Percentiles rank a stretch among this genome's conserved stretches.
phyloP scores from a whole-genome alignment of 1,140 invertebrate species.

The Venustaconcha ellipsiformis region DNA sequence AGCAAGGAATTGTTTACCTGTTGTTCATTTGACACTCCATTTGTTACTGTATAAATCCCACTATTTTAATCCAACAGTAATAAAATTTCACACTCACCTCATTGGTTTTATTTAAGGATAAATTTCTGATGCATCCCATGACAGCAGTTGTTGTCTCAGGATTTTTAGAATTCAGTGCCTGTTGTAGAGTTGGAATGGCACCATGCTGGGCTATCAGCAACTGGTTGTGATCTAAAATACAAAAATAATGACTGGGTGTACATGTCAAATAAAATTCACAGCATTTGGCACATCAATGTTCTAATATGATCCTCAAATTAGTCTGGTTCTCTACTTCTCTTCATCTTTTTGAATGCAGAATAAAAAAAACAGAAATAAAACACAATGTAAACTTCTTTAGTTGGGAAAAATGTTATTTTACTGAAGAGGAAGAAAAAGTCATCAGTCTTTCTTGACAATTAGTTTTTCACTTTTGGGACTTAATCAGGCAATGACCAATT shows the following conservation, averaged over 20 bases:
- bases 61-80: not conserved
- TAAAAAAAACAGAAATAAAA: not conserved
- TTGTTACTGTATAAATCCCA: no score
- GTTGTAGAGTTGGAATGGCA: slow-evolving; percentile 40
- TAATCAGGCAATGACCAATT: not conserved
- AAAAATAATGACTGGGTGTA: not conserved
- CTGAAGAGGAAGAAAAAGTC: not conserved
- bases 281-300: no score
- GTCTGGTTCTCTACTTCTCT: not conserved
- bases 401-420: not conserved
- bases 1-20: no score
- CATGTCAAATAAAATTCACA: not conserved
- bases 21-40: no score
- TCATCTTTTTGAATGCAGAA: not conserved
- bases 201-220: slow-evolving; percentile 48
- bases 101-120: slow-evolving; percentile 55
- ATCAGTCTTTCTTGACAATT: not conserved
- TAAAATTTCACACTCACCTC: slow-evolving; percentile 41
- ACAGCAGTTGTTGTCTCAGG: slow-evolving; percentile 47
- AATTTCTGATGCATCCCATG: slow-evolving; percentile 53
- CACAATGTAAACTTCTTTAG: no score
- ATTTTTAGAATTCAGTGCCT: slow-evolving; percentile 32
- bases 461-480: not conserved
- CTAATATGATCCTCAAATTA: not conserved
- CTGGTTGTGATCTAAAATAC: slow-evolving; percentile 52